A percentile compares a stretch with the other conserved stretches of the same genome.
Evolutionary conservation across 2,113 vertebrate genomes (phyloP).

Genomic region (Halichoeres trimaculatus): DNA sequence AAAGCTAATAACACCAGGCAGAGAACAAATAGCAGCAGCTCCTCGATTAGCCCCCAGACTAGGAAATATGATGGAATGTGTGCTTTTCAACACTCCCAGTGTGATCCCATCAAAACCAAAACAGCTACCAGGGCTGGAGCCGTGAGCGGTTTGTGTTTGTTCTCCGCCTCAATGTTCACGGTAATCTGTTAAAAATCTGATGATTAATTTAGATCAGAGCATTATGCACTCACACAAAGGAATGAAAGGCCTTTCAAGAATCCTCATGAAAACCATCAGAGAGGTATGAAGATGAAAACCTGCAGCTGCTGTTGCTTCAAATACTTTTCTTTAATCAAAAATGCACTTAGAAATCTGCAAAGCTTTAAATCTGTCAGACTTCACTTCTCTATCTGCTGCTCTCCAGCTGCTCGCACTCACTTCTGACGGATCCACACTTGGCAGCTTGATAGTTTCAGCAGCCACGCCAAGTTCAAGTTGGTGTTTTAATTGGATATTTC

Average conservation of each 20-base stretch:
- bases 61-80: slow-evolving; percentile 80
- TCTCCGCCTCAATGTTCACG: slow-evolving; percentile 6
- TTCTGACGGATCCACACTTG: slow-evolving; percentile 36
- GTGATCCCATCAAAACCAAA: slow-evolving; percentile 78
- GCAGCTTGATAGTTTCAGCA: slow-evolving; percentile 23
- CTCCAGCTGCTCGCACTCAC: slow-evolving; percentile 27
- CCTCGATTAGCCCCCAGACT: slow-evolving; percentile 59
- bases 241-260: slow-evolving; percentile 32
- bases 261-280: slow-evolving; percentile 9
- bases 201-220: slow-evolving; percentile 43
- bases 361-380: slow-evolving; percentile 41
- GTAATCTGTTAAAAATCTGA: slow-evolving; percentile 14
- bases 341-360: slow-evolving; percentile 29
- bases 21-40: slow-evolving; percentile 71
- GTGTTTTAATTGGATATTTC: slow-evolving; percentile 21
- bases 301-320: slow-evolving; percentile 27
- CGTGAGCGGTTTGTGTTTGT: not conserved
- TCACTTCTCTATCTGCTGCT: slow-evolving; percentile 18
- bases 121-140: slow-evolving; percentile 58
- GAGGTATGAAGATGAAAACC: not conserved
- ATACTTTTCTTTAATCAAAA: slow-evolving; percentile 16
- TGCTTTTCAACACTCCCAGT: slow-evolving; percentile 78
- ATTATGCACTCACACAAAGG: slow-evolving; percentile 2
- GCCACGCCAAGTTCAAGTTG: slow-evolving; percentile 21
- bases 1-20: slow-evolving; percentile 77